Conservation (phyloP, 2,797 vertebrate species). For the Glyptemys insculpta region DNA sequence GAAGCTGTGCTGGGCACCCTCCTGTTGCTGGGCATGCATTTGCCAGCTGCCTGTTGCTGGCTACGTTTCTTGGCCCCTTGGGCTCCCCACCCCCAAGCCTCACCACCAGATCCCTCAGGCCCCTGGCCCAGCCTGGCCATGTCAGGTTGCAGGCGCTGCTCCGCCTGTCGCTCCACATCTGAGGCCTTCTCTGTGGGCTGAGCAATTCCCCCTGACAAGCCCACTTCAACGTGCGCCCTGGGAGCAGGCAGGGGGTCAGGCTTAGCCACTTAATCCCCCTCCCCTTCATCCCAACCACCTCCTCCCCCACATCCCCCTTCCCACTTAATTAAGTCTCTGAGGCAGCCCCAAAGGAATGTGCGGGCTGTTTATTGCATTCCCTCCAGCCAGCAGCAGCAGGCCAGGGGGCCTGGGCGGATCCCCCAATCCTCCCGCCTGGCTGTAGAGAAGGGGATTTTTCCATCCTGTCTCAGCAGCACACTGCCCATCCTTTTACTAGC, state of each 20-base stretch:
- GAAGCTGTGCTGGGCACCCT: not conserved
- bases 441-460: not conserved
- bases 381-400: not conserved
- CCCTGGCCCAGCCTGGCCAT: fast-evolving
- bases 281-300: conserved; percentile 5
- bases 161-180: not conserved
- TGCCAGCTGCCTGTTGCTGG: not conserved
- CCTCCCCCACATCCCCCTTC: conserved; percentile 43
- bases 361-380: conserved; percentile 78
- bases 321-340: conserved; percentile 93
- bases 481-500: no score
- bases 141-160: not conserved
- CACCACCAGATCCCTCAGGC: no score
- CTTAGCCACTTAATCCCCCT: conserved; percentile 57
- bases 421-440: not conserved
- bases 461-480: not conserved
- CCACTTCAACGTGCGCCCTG: not conserved
- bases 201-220: not conserved
- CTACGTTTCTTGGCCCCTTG: not conserved
- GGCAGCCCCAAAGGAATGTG: conserved; percentile 92
- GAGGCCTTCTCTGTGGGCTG: not conserved
- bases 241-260: not conserved
- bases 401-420: not conserved
- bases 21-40: fast-evolving
- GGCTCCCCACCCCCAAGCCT: not conserved